phyloP scores from a whole-genome alignment of 2,888 invertebrate species.

The Lochmaea capreae region DNA sequence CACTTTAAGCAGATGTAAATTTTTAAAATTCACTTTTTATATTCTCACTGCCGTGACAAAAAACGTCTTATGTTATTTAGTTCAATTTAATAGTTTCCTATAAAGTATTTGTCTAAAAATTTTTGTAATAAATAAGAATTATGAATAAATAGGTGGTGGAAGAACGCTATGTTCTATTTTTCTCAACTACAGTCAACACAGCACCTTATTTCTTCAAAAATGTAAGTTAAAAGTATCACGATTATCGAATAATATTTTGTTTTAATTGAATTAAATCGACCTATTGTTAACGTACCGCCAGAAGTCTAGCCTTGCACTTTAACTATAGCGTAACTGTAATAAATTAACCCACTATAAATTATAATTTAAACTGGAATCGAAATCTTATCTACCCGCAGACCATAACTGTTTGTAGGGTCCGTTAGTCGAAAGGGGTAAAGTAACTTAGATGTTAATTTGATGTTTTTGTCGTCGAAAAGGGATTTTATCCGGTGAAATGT shows the following conservation, averaged over 20 bases:
- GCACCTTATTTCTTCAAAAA: too few relatives aligned
- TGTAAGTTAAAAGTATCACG: too few relatives aligned
- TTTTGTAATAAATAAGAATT: too few relatives aligned
- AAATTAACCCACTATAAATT: constrained; percentile 48
- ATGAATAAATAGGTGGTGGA: too few relatives aligned
- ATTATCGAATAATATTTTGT: not conserved
- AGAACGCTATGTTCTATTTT: too few relatives aligned
- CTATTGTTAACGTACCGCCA: constrained; percentile 11
- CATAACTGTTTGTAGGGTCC: constrained; percentile 51
- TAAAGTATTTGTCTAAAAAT: not conserved
- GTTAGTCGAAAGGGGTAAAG: constrained; percentile 50
- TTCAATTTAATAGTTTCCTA: not conserved
- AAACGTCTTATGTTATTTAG: not conserved
- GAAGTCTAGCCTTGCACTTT: constrained; percentile 30
- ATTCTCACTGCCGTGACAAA: not conserved
- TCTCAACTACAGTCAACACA: too few relatives aligned
- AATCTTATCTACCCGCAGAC: constrained; percentile 59
- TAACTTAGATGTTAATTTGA: not conserved
- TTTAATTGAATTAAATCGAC: constrained; percentile 26
- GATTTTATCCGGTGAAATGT: not conserved
- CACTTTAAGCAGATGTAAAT: constrained; percentile 27
- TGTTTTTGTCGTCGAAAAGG: constrained; percentile 21
- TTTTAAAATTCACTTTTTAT: constrained; percentile 18
- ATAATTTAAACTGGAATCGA: constrained; percentile 61
- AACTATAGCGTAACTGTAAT: constrained; percentile 37